Evolutionary conservation across 1,140 invertebrate species (phyloP).

Genomic region (Drosophila rufa): DNA sequence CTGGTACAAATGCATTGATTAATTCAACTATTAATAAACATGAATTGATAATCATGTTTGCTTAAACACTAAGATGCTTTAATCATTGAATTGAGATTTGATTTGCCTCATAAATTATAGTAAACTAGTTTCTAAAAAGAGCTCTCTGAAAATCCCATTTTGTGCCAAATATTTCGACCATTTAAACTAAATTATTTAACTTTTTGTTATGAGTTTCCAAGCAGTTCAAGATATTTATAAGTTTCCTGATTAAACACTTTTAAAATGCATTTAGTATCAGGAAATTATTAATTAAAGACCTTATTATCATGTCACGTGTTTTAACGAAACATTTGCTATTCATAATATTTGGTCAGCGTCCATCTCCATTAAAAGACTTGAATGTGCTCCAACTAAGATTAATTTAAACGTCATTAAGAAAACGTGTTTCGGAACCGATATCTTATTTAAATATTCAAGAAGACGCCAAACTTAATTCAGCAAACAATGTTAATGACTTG

Average conservation of each 20-base stretch:
- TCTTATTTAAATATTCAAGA: constrained; percentile 19
- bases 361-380: not conserved
- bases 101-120: constrained; percentile 3
- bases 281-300: constrained; percentile 23
- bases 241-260: not conserved
- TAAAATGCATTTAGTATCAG: not conserved
- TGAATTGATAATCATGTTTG: constrained; percentile 12
- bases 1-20: constrained; percentile 1
- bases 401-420: constrained; percentile 19
- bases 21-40: constrained; percentile 12
- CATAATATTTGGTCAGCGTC: constrained; percentile 17
- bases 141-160: not conserved
- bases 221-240: too few relatives aligned
- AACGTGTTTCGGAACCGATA: constrained; percentile 18
- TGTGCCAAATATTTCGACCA: constrained; percentile 14
- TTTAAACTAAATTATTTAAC: not conserved
- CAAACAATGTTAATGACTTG: not conserved
- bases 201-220: not conserved
- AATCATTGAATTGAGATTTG: not conserved
- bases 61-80: constrained; percentile 3
- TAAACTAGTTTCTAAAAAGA: constrained; percentile 15
- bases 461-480: not conserved
- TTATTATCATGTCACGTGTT: constrained; percentile 1
- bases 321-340: not conserved
- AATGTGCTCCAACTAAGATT: constrained; percentile 17